phyloP scores from a whole-genome alignment of 2,888 invertebrate genomes.

The Dermolepida albohirtum region DNA sequence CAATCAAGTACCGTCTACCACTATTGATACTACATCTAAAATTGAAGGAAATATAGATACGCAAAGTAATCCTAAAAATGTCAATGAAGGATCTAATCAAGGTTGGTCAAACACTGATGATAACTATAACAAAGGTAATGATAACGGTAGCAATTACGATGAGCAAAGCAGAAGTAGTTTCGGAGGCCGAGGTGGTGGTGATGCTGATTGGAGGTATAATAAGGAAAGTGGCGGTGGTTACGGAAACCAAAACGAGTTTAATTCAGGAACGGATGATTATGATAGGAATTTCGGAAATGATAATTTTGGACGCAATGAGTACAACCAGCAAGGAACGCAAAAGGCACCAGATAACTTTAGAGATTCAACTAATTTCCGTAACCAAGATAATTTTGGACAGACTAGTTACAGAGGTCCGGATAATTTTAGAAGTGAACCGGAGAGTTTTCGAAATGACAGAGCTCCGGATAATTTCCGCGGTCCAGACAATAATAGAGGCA shows the following conservation, averaged over 20 bases:
- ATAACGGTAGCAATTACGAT: slow-evolving; percentile 56
- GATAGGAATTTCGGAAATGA: slow-evolving; percentile 28
- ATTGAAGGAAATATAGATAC: slow-evolving; percentile 24
- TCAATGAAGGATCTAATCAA: slow-evolving; percentile 47
- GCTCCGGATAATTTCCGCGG: slow-evolving; percentile 33
- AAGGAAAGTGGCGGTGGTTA: slow-evolving; percentile 16
- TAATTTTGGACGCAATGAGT: slow-evolving; percentile 42
- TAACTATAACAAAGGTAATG: slow-evolving; percentile 17
- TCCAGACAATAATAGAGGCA: slow-evolving; percentile 36
- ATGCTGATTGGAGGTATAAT: slow-evolving; percentile 32
- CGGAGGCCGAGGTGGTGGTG: slow-evolving; percentile 42
- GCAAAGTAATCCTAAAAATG: slow-evolving; percentile 17
- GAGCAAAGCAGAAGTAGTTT: slow-evolving; percentile 61
- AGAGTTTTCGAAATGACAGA: slow-evolving; percentile 17
- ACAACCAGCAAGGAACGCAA: slow-evolving; percentile 39
- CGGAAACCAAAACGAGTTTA: slow-evolving; percentile 36
- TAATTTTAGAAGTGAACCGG: slow-evolving; percentile 35
- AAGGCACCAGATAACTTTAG: slow-evolving; percentile 14
- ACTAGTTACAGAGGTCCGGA: slow-evolving; percentile 28
- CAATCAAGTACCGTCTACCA: slow-evolving; percentile 48
- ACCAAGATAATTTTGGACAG: slow-evolving; percentile 37
- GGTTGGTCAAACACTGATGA: slow-evolving; percentile 45
- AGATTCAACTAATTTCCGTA: slow-evolving; percentile 31
- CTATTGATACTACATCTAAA: slow-evolving; percentile 56
- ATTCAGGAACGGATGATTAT: slow-evolving; percentile 36